Percentiles rank a stretch among this genome's conserved stretches.
These are phyloP conservation scores for Malurus melanocephalus DNA, from an alignment of 2,113 vertebrate species.

Conservation along the genomic window DNA sequence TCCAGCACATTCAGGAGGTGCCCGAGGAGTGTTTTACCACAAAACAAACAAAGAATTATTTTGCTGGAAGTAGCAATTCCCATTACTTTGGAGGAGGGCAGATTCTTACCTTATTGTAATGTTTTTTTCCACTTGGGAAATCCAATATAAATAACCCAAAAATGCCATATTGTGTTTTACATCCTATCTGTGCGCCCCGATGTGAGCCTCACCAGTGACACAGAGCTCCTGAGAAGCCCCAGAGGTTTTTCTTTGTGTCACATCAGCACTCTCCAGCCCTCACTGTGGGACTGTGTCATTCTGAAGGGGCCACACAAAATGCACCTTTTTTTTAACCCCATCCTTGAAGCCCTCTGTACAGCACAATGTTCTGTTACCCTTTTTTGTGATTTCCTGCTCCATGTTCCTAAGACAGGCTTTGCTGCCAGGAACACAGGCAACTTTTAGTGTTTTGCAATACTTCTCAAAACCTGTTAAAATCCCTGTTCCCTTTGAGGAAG, in stretches of 20 bases:
- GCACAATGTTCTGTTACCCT: neutral
- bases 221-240: neutral
- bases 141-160: neutral
- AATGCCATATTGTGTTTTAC: neutral
- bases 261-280: neutral
- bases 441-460: neutral
- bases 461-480: conserved; percentile 7
- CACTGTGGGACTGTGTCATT: neutral
- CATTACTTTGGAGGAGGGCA: neutral
- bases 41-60: neutral
- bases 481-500: neutral
- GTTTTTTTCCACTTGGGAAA: neutral
- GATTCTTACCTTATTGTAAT: neutral
- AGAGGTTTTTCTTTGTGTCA: neutral
- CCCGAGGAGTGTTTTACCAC: neutral
- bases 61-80: neutral
- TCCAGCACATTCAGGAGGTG: neutral
- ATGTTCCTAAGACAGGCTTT: neutral
- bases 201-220: neutral
- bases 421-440: neutral
- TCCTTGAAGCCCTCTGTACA: neutral
- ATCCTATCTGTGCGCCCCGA: neutral
- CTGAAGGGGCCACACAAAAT: neutral
- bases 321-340: neutral
- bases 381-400: neutral